Conservation (phyloP, 2,113 vertebrate genomes). For the Gopherus flavomarginatus region DNA sequence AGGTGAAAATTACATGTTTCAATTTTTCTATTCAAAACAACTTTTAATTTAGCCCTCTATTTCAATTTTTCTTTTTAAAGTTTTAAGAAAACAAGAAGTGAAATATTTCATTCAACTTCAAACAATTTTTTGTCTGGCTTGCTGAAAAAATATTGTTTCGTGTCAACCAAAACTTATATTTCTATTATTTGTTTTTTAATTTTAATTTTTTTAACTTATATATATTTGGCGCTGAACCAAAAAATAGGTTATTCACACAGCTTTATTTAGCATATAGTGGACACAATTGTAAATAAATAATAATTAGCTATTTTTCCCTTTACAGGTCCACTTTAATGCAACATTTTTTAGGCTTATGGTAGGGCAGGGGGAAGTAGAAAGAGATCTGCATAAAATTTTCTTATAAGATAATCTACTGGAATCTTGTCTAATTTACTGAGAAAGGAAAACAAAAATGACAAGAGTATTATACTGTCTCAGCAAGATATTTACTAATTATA, state of each 20-base stretch:
- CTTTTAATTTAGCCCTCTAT: not conserved
- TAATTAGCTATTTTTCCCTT: not conserved
- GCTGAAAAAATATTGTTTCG: not conserved
- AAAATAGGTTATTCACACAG: not conserved
- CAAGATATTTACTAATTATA: not conserved
- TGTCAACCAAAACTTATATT: not conserved
- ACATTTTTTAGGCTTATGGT: not conserved
- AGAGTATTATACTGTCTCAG: not conserved
- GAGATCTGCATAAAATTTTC: not conserved
- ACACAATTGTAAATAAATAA: not conserved
- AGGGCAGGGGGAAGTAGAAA: not conserved
- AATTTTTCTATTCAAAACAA: not conserved
- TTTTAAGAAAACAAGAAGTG: not conserved
- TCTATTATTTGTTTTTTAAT: not conserved
- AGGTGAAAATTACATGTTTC: not conserved
- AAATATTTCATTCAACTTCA: not conserved
- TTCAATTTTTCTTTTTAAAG: not conserved
- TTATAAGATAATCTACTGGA: rapidly evolving
- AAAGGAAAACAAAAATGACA: not conserved
- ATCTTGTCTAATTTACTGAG: not conserved
- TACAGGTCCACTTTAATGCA: not conserved
- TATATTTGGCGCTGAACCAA: not conserved
- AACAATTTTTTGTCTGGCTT: not conserved
- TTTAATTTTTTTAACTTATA: not conserved
- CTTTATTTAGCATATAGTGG: not conserved